Evolutionary conservation across 2,888 invertebrate species (phyloP).

Genomic region (Acronicta aceris): DNA sequence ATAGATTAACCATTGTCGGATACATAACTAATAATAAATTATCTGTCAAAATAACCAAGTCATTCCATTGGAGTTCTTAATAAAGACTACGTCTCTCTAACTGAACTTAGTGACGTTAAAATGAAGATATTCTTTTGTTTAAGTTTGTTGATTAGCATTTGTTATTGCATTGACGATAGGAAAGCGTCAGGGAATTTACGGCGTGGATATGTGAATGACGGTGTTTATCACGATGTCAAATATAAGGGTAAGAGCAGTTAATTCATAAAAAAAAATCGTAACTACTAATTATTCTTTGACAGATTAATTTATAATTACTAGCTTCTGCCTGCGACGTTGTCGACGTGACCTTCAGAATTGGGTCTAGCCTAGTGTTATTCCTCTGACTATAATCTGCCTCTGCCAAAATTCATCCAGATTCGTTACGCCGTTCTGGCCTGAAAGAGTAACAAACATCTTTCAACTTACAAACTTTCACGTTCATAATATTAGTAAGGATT

Average conservation of each 20-base stretch:
- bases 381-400: no score
- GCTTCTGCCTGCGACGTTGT: no score
- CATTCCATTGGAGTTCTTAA: background rate
- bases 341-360: no score
- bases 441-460: no score
- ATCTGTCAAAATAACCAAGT: background rate
- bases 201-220: background rate
- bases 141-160: slow-evolving; percentile 18
- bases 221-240: background rate
- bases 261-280: no score
- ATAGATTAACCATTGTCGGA: background rate
- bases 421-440: no score
- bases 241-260: slow-evolving; percentile 17
- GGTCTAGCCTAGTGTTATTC: no score
- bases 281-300: no score
- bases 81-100: background rate
- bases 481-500: no score
- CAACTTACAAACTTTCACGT: no score
- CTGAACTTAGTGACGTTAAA: background rate
- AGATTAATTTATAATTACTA: no score
- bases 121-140: slow-evolving; percentile 24
- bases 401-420: no score
- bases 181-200: background rate
- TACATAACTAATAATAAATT: background rate
- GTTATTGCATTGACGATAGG: background rate